phyloP scores from a whole-genome alignment of 2,113 vertebrate species.

The Genyomyrus donnyi region DNA sequence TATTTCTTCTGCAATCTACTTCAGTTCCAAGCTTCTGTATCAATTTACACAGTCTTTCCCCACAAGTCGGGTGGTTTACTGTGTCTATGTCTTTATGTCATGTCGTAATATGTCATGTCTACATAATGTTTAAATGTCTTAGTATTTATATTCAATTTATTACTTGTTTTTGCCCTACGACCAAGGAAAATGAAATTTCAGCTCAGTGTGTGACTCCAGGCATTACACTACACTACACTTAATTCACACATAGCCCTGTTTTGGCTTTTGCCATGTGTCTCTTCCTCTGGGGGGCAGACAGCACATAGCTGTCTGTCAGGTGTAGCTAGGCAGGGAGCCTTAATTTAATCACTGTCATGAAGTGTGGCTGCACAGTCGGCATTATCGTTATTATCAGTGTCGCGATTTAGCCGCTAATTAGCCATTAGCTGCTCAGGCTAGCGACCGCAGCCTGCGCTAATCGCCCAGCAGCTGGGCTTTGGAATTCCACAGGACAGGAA shows the following conservation, averaged over 20 bases:
- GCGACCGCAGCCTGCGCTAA: background rate
- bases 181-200: background rate
- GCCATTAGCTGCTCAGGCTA: background rate
- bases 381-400: background rate
- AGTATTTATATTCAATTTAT: background rate
- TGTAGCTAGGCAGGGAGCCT: background rate
- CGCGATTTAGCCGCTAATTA: background rate
- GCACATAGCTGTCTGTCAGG: background rate
- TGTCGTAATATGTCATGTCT: background rate
- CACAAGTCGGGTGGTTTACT: background rate
- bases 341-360: background rate
- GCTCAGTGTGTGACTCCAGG: background rate
- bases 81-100: background rate
- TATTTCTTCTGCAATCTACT: background rate
- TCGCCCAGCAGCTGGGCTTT: background rate
- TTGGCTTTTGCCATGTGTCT: background rate
- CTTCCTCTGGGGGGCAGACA: background rate
- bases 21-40: background rate
- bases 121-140: background rate
- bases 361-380: background rate
- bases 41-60: background rate
- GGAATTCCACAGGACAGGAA: background rate
- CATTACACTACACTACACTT: background rate
- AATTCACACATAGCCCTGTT: background rate
- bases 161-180: background rate